Percentiles rank a stretch among this genome's conserved stretches.
phyloP scores from a whole-genome alignment of 2,888 invertebrate species.

The Kryphioiulus occultus region DNA sequence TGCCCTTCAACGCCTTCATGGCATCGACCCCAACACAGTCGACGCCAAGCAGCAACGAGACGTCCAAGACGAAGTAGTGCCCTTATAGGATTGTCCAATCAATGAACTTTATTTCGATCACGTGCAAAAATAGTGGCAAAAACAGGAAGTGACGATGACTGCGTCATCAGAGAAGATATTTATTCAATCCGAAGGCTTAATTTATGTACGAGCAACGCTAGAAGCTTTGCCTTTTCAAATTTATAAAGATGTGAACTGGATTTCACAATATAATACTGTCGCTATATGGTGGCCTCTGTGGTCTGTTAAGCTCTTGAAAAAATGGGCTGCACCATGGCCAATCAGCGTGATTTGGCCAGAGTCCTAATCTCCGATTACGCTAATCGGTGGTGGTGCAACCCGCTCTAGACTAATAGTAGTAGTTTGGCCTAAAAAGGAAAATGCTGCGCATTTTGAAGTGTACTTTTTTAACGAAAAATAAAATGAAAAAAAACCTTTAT shows the following conservation, averaged over 20 bases:
- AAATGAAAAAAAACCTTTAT: background rate
- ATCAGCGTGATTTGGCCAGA: background rate
- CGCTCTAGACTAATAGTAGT: background rate
- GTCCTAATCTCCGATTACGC: background rate
- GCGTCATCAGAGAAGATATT: background rate
- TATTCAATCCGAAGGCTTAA: background rate
- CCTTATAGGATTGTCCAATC: background rate
- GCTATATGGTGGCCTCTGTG: background rate
- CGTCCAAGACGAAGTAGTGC: conserved; percentile 4
- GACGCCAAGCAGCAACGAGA: background rate
- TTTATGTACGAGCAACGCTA: conserved; percentile 20
- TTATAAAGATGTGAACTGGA: conserved; percentile 6
- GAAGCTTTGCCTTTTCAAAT: conserved; percentile 12
- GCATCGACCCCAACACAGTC: background rate
- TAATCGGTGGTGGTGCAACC: background rate
- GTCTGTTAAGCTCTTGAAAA: background rate
- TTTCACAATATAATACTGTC: conserved; percentile 15
- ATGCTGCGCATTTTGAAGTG: conserved; percentile 9
- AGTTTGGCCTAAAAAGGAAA: background rate
- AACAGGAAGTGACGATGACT: background rate
- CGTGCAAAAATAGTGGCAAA: too few relatives aligned
- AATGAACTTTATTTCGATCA: too few relatives aligned
- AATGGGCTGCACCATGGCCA: background rate
- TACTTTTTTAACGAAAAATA: conserved; percentile 6
- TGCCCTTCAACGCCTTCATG: conserved; percentile 22